These are phyloP conservation scores for Sebastes cheni DNA, from an alignment of 2,797 vertebrate genomes.

Conservation along the genomic window DNA sequence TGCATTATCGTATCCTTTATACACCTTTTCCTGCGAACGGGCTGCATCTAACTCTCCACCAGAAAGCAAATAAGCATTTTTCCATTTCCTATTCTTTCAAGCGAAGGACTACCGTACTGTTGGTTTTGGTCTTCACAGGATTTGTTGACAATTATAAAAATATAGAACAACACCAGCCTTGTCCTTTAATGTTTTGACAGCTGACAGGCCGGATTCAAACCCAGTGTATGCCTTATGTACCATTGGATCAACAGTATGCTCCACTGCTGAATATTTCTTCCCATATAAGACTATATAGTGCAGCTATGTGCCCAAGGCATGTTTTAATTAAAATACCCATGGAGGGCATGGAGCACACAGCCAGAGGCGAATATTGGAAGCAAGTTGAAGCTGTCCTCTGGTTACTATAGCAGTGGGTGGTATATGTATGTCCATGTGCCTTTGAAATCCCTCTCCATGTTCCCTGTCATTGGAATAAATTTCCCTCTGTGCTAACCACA, in stretches of 20 bases:
- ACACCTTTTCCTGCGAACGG: too few relatives aligned
- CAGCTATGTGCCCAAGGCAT: not conserved
- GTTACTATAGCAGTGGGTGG: conserved; percentile 9
- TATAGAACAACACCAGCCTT: not conserved
- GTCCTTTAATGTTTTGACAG: not conserved
- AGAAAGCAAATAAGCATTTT: not conserved
- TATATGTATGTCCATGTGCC: conserved; percentile 11
- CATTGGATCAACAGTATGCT: not conserved
- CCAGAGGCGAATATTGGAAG: conserved; percentile 19
- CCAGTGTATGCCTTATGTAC: not conserved
- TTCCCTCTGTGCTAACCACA: conserved; percentile 29
- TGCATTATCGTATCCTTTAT: too few relatives aligned
- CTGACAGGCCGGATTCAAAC: not conserved
- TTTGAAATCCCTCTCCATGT: conserved; percentile 45
- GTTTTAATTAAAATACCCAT: conserved; percentile 22
- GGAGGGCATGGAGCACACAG: conserved; percentile 3
- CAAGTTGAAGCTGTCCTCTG: conserved; percentile 14
- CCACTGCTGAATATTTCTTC: not conserved
- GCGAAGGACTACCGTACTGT: fast-evolving
- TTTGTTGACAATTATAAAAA: not conserved
- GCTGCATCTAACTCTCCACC: not conserved
- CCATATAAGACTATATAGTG: not conserved
- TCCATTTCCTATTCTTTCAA: not conserved
- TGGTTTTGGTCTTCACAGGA: not conserved
- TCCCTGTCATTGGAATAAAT: conserved; percentile 35